These are phyloP conservation scores for Vireo griseus DNA, from an alignment of 2,797 vertebrate species.

Conservation along the genomic window DNA sequence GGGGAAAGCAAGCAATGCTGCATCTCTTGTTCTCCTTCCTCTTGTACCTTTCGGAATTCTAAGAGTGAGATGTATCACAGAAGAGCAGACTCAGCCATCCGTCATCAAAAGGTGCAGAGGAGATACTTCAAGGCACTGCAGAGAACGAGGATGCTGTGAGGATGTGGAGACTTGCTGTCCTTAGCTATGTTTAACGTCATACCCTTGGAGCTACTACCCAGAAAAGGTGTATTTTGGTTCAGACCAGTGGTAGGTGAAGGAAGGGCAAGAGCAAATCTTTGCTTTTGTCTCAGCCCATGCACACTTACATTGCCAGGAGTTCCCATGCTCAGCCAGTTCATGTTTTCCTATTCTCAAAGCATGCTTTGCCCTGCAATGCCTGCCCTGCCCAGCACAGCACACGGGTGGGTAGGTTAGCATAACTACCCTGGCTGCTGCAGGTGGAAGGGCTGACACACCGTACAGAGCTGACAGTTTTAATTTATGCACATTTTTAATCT, in stretches of 20 bases:
- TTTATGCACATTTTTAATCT: not conserved
- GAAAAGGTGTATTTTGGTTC: not conserved
- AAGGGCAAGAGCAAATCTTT: not conserved
- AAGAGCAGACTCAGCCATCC: not conserved
- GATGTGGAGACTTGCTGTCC: not conserved
- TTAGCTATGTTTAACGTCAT: not conserved
- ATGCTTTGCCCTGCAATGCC: not conserved
- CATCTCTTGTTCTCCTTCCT: not conserved
- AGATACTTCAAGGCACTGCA: not conserved
- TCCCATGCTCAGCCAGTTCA: not conserved
- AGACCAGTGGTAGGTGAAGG: not conserved
- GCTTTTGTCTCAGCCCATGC: not conserved
- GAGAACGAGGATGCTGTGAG: not conserved
- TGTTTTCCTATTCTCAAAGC: not conserved
- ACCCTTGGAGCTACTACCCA: not conserved
- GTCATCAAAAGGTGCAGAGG: not conserved
- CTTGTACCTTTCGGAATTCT: not conserved
- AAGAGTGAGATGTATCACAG: rapidly evolving
- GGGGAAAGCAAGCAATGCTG: not conserved
- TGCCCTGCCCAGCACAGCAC: not conserved
- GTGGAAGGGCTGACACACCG: not conserved
- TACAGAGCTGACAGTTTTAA: not conserved
- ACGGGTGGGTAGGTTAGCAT: rapidly evolving
- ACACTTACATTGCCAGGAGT: rapidly evolving
- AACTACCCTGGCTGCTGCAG: not conserved